phyloP scores from a whole-genome alignment of 2,888 invertebrate species.

The Drymonia ruficornis region DNA sequence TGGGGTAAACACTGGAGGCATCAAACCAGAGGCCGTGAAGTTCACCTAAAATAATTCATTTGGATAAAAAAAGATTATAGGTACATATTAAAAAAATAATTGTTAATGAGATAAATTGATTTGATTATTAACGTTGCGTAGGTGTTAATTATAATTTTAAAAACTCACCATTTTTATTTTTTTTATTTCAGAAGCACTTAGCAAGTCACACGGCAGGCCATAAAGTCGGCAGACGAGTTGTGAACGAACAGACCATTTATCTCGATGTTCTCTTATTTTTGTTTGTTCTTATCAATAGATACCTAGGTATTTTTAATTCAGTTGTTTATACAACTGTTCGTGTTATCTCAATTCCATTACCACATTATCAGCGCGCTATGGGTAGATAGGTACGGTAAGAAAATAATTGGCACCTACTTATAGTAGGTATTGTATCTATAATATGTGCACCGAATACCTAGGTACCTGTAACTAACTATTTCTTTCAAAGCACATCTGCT shows the following conservation, averaged over 20 bases:
- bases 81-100: not conserved
- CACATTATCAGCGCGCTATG: not conserved
- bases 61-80: not conserved
- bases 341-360: slow-evolving; percentile 2
- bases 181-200: not conserved
- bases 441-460: too few species aligned
- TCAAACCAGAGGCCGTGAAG: slow-evolving; percentile 86
- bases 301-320: slow-evolving; percentile 4
- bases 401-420: slow-evolving; percentile 9
- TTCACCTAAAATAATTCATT: slow-evolving; percentile 60
- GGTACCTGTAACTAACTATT: too few species aligned
- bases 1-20: slow-evolving; percentile 90
- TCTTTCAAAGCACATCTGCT: too few species aligned
- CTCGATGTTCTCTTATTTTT: slow-evolving; percentile 2
- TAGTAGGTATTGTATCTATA: not conserved
- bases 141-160: not conserved
- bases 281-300: slow-evolving; percentile 16
- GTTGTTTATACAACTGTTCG: slow-evolving; percentile 21
- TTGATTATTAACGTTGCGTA: too few species aligned
- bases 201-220: too few species aligned
- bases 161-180: not conserved
- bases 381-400: not conserved
- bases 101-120: too few species aligned
- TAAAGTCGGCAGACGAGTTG: too few species aligned
- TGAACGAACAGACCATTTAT: slow-evolving; percentile 1